phyloP scores from a whole-genome alignment of 2,888 invertebrate genomes.

The Drosophila buzzatii region DNA sequence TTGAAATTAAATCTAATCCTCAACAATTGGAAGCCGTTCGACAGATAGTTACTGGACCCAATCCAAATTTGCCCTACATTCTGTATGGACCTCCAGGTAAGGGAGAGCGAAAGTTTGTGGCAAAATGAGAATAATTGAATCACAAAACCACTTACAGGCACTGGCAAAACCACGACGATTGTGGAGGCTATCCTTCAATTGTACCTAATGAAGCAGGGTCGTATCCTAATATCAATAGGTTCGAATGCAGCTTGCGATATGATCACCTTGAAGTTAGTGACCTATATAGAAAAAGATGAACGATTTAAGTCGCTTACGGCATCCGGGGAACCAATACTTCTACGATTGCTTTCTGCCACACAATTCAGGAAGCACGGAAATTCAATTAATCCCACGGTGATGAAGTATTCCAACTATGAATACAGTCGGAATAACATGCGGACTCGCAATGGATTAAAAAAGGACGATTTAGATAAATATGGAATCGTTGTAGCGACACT shows the following conservation, averaged over 20 bases:
- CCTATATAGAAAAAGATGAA: constrained; percentile 47
- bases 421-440: accelerated
- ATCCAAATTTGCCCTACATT: constrained; percentile 90
- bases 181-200: constrained; percentile 90
- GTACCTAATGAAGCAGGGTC: constrained; percentile 60
- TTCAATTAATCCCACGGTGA: constrained; percentile 66
- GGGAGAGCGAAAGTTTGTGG: background rate
- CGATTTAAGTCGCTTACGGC: background rate
- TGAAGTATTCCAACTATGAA: constrained; percentile 84
- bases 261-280: constrained; percentile 86
- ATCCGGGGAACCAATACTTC: constrained; percentile 59
- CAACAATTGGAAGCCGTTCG: constrained; percentile 89
- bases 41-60: constrained; percentile 88
- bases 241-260: constrained; percentile 91
- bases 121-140: background rate
- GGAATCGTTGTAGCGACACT: constrained; percentile 89
- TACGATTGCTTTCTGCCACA: constrained; percentile 85
- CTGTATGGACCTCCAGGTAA: constrained; percentile 95
- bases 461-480: constrained; percentile 83
- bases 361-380: constrained; percentile 72
- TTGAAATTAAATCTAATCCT: constrained; percentile 86
- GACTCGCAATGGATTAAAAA: background rate
- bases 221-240: constrained; percentile 89
- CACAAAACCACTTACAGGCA: constrained; percentile 84
- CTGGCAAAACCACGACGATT: constrained; percentile 91